Evolutionary conservation across 1,140 invertebrate genomes (phyloP).

Genomic region (Kradibia gibbosae): DNA sequence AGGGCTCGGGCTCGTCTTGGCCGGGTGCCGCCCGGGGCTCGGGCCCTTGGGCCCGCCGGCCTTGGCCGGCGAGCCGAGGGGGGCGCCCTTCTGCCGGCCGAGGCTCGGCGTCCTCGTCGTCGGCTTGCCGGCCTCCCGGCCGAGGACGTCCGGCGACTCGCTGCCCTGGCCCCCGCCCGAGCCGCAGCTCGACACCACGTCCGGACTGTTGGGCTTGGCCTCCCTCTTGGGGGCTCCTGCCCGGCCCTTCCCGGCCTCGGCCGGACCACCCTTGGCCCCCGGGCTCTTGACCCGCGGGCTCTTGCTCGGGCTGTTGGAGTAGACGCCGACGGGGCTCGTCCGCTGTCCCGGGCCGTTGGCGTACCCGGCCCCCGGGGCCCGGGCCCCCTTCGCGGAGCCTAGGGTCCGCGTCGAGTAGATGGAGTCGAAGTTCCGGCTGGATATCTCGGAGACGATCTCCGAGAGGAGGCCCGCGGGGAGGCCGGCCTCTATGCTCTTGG

Average conservation of each 20-base stretch:
- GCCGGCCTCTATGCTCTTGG: conserved; percentile 60
- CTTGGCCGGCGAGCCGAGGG: conserved; percentile 57
- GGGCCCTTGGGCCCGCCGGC: not conserved
- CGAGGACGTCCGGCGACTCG: conserved; percentile 76
- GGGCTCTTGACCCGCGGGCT: conserved; percentile 83
- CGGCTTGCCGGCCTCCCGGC: conserved; percentile 57
- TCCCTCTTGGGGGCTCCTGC: conserved; percentile 53
- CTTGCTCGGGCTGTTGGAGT: conserved; percentile 78
- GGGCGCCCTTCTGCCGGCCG: conserved; percentile 47
- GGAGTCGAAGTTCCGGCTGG: conserved; percentile 86
- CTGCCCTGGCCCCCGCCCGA: conserved; percentile 57
- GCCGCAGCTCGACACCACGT: conserved; percentile 80
- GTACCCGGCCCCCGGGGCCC: not conserved
- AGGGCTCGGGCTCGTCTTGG: too few species aligned
- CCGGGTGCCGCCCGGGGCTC: not conserved
- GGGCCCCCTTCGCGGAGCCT: conserved; percentile 59
- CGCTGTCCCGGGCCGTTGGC: conserved; percentile 53
- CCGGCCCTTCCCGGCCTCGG: conserved; percentile 27
- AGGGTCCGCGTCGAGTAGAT: conserved; percentile 86
- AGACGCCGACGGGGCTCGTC: conserved; percentile 77
- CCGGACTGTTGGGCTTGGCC: conserved; percentile 76
- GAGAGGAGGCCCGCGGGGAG: conserved; percentile 79
- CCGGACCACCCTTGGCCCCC: conserved; percentile 62
- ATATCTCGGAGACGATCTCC: conserved; percentile 90
- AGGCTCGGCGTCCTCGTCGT: conserved; percentile 56